These are phyloP conservation scores for Rousettus leschenaultii DNA, from an alignment of 2,113 vertebrate genomes.

Conservation along the genomic window DNA sequence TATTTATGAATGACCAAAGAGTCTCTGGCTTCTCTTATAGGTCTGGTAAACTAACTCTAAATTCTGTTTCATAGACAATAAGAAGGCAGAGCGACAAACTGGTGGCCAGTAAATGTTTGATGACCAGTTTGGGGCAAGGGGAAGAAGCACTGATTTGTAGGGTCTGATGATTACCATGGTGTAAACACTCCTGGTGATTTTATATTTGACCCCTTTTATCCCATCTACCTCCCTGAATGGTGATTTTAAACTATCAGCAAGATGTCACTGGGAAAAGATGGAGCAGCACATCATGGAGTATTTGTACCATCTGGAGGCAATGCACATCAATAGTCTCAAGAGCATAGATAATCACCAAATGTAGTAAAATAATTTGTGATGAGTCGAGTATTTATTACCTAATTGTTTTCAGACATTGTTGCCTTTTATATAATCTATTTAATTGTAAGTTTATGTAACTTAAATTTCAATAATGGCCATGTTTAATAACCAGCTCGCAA, in stretches of 20 bases:
- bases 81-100: background rate
- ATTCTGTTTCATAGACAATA: no score
- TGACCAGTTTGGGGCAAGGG: no score
- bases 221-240: no score
- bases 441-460: background rate
- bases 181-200: rapidly evolving
- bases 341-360: no score
- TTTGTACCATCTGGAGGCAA: rapidly evolving
- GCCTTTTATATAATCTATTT: background rate
- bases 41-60: background rate
- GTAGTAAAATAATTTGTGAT: background rate
- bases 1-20: background rate
- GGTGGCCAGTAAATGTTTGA: rapidly evolving
- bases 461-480: background rate
- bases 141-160: background rate
- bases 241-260: rapidly evolving
- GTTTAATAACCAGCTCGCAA: background rate
- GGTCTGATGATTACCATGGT: background rate
- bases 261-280: rapidly evolving
- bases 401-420: background rate
- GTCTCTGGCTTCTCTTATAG: rapidly evolving
- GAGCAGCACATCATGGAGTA: rapidly evolving
- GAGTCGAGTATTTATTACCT: background rate
- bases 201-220: no score
- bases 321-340: background rate